Base-by-base conservation (phyloP, 2,797 vertebrate species). In the Octomys mimax region DNA sequence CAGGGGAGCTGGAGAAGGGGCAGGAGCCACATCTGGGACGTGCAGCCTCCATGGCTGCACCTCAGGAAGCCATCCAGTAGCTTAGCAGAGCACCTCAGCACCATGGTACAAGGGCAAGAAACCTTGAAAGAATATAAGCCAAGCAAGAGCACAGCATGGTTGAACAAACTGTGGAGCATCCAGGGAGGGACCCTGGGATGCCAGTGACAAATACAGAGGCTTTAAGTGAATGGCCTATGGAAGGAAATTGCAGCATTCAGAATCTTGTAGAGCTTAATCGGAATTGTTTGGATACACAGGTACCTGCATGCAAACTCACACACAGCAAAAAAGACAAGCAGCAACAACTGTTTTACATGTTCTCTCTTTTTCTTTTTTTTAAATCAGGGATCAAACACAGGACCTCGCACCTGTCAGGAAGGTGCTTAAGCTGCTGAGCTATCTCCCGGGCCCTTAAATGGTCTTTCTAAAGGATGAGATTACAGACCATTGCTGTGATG, bases 31-130 rank as follows among this genome's bases (percentile, higher is more conserved):
- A 21, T 59, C 64, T 22, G 39, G 77, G 49, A 24, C 26, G 33
- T 18, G 62, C 0, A 7, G 26, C 57, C 46, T 68, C 70, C 28
- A 57, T 59, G 28, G 39, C 78, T 31, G 52, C 49, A 22, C 52
- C 81, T 26, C 26, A 19, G 93, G 85, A 80, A 95, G 70, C 16
- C 3, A 79, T 12, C 0, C 1, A 31, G 39, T 1, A 71, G 49
- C 28, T 81, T 66, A 68, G 75, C 11, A 31, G 68, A 83, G 75
- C 75, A 28, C 66, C 52, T 61, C 68, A 24, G 80, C 62, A 85
- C 85, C 24, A 91, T 52, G 64, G 71, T 89, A 82, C 46, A 71
- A 75, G 18, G 92, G 42, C 73, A 73, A 85, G 39, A 73, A 84
- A 73, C 12, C 21, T 59, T 57, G 68, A 82, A 93, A 84, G 81